Conservation (phyloP, 2,113 vertebrate genomes). For the Dromas ardeola region DNA sequence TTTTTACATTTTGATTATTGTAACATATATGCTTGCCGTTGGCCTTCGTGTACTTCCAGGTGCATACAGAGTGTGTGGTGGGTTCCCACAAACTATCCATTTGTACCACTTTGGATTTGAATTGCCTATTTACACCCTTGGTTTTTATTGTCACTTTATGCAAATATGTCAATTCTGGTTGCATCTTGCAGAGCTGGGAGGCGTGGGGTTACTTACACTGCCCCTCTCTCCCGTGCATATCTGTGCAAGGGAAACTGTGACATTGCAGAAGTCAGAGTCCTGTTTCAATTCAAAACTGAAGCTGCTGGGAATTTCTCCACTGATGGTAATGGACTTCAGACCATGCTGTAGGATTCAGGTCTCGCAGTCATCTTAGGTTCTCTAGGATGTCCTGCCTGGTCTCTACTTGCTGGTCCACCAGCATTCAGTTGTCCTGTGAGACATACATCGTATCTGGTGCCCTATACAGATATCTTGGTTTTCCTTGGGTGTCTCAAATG, state of each 20-base stretch:
- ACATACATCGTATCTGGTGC: rapidly evolving
- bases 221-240: neutral
- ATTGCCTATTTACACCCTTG: neutral
- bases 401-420: neutral
- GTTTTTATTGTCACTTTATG: neutral
- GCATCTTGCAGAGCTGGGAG: neutral
- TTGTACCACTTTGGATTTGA: neutral
- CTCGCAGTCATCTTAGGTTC: neutral
- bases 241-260: neutral
- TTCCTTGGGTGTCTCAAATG: neutral
- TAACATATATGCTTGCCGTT: rapidly evolving
- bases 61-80: neutral
- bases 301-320: neutral
- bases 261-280: neutral
- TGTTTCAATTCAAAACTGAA: neutral
- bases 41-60: neutral
- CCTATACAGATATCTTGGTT: neutral
- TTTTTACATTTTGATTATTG: neutral
- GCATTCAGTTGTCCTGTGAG: neutral
- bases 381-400: neutral
- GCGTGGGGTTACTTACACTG: neutral
- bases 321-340: neutral
- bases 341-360: neutral
- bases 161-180: neutral
- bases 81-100: neutral